phyloP scores from a whole-genome alignment of 1,140 invertebrate species.

The Coenobita brevimanus region DNA sequence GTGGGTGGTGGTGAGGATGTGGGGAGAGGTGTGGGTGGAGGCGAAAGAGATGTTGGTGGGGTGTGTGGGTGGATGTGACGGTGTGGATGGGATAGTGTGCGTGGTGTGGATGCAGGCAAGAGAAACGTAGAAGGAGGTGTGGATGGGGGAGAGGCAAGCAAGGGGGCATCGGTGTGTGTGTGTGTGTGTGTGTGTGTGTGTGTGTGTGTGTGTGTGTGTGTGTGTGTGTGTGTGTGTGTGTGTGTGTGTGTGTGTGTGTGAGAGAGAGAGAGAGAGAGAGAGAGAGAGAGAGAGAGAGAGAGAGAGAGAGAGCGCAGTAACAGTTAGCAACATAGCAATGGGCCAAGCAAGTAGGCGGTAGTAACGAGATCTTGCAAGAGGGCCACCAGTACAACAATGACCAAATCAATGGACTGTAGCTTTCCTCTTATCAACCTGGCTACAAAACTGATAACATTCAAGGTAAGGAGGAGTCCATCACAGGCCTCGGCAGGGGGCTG shows the following conservation, averaged over 20 bases:
- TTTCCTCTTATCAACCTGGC: no score
- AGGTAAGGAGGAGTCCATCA: no score
- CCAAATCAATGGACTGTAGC: no score
- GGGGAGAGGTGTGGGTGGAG: neutral
- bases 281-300: neutral
- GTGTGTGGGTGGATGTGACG: neutral
- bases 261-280: neutral
- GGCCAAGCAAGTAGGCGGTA: no score
- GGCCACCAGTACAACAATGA: no score
- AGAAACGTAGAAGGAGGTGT: no score
- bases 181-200: neutral
- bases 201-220: slow-evolving; percentile 23
- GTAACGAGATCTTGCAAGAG: no score
- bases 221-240: slow-evolving; percentile 25
- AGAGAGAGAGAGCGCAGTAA: no score
- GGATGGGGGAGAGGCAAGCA: neutral
- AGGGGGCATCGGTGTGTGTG: neutral
- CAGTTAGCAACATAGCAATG: neutral
- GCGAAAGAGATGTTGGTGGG: neutral
- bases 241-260: neutral
- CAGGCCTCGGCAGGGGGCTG: no score
- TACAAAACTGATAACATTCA: no score
- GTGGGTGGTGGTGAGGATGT: neutral
- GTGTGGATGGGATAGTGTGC: no score
- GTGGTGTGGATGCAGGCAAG: no score